phyloP scores from a whole-genome alignment of 1,140 invertebrate genomes.

The Apis laboriosa region DNA sequence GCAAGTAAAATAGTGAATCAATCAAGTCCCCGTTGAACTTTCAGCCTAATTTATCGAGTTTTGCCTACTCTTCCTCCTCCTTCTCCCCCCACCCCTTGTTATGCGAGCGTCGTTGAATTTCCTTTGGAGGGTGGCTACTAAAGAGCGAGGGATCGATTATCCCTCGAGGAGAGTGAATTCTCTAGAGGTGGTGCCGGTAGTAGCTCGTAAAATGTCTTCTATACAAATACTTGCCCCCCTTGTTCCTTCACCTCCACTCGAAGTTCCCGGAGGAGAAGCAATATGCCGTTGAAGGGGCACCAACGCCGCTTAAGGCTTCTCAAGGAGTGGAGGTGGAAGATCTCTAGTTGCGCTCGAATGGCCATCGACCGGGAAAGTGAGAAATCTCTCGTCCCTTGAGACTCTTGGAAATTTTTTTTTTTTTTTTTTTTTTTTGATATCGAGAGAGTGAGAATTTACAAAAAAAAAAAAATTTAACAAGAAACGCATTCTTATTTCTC shows the following conservation, averaged over 20 bases:
- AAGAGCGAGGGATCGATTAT: conserved; percentile 23
- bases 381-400: neutral
- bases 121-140: conserved; percentile 7
- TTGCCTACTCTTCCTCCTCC: neutral
- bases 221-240: neutral
- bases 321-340: conserved; percentile 51
- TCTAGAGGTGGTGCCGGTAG: neutral
- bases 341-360: conserved; percentile 24
- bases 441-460: no score
- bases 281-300: conserved; percentile 37
- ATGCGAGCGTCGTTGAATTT: conserved; percentile 5
- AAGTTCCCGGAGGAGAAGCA: conserved; percentile 31
- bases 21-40: neutral
- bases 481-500: no score
- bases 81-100: no score
- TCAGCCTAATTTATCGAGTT: no score
- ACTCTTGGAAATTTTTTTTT: no score
- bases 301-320: conserved; percentile 18
- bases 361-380: neutral
- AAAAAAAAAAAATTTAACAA: no score
- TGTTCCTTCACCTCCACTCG: neutral
- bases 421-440: no score
- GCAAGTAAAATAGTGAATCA: neutral
- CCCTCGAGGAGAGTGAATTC: conserved; percentile 27
- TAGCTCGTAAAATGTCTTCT: conserved; percentile 35